Evolutionary conservation across 64 coral and sea anemone species (phyloP).

Genomic region (Trachythela sp.): DNA sequence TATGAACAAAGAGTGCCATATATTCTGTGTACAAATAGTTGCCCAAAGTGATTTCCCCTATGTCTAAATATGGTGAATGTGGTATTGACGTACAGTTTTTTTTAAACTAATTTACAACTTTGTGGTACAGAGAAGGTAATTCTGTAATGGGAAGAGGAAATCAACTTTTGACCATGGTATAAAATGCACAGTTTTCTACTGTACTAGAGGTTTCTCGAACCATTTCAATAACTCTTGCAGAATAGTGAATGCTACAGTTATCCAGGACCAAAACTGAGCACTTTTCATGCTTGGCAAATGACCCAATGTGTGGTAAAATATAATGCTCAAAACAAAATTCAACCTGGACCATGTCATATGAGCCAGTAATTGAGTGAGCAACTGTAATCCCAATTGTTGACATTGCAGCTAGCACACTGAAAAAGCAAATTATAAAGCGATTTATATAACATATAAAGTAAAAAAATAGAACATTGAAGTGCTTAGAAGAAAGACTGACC

Average conservation of each 20-base stretch:
- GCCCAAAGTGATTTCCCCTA: too few species aligned
- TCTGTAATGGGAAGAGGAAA: not conserved
- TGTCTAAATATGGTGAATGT: not conserved
- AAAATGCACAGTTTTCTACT: not conserved
- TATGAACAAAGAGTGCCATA: not conserved
- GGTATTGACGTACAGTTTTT: too few species aligned
- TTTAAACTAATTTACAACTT: too few species aligned
- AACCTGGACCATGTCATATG: conserved; percentile 4
- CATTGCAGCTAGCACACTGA: conserved; percentile 11
- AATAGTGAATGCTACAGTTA: conserved; percentile 48
- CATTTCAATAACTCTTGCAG: not conserved
- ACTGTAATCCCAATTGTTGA: not conserved
- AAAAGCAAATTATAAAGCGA: not conserved
- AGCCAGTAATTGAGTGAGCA: conserved; percentile 6
- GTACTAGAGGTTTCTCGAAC: not conserved
- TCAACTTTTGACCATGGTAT: not conserved
- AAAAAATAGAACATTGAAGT: too few species aligned
- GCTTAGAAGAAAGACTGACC: not conserved
- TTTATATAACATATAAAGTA: too few species aligned
- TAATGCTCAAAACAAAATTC: conserved; percentile 27
- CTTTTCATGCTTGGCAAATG: conserved; percentile 23
- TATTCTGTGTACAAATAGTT: too few species aligned
- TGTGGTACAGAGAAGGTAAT: not conserved
- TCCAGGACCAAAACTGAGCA: conserved; percentile 41
- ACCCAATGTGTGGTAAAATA: conserved; percentile 32